Percentiles rank a stretch among this genome's conserved stretches.
phyloP scores from a whole-genome alignment of 2,888 invertebrate genomes.

The Pristionchus maxplancki region DNA sequence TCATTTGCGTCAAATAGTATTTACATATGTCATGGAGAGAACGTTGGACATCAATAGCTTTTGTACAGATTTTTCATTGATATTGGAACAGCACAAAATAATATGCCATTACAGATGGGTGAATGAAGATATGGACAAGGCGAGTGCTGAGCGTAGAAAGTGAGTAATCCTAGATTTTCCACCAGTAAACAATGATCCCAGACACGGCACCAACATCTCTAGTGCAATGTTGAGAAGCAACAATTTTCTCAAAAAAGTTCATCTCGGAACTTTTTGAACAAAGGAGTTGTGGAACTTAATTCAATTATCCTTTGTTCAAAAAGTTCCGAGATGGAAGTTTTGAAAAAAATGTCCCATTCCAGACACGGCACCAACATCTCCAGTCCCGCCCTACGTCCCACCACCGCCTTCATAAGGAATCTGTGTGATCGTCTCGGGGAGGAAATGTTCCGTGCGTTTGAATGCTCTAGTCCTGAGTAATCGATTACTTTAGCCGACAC shows the following conservation, averaged over 20 bases:
- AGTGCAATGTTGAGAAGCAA: too few species aligned
- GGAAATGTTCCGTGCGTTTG: background rate
- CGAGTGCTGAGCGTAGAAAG: background rate
- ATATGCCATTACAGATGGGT: background rate
- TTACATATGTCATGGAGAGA: background rate
- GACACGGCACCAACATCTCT: too few species aligned
- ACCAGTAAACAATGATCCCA: too few species aligned
- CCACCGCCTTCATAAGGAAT: background rate
- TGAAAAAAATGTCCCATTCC: background rate
- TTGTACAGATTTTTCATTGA: background rate
- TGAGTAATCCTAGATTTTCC: background rate
- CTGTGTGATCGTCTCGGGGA: background rate
- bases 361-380: constrained; percentile 1
- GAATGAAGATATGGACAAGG: background rate
- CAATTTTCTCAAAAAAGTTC: too few species aligned
- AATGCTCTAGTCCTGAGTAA: background rate
- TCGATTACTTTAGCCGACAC: too few species aligned
- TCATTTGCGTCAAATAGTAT: too few species aligned
- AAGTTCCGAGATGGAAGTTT: too few species aligned
- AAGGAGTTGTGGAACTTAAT: too few species aligned
- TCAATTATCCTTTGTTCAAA: too few species aligned
- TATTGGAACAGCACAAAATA: background rate
- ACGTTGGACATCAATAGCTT: too few species aligned
- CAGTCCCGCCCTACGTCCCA: background rate
- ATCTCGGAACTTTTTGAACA: too few species aligned